Conservation (phyloP, 2,888 invertebrate genomes). For the Thymelicus acteon region DNA sequence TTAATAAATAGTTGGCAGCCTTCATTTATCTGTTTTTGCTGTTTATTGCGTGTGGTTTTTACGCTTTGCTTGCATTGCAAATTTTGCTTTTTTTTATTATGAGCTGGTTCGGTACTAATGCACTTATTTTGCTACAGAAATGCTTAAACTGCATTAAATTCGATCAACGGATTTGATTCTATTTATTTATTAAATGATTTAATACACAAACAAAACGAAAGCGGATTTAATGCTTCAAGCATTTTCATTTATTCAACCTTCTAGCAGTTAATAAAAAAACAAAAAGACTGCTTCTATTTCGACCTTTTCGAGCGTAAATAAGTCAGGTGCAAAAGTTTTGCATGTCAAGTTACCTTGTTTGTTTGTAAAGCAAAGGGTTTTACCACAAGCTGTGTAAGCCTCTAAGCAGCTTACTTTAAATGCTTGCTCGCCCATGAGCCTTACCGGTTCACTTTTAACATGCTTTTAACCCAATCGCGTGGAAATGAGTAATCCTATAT, state of each 20-base stretch:
- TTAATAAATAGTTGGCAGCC: no score
- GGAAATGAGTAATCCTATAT: neutral
- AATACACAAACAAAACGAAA: no score
- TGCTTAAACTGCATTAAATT: no score
- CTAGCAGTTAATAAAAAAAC: no score
- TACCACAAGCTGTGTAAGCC: constrained; percentile 8
- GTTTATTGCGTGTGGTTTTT: neutral
- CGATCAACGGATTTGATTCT: no score
- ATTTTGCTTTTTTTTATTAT: neutral
- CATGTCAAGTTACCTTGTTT: neutral
- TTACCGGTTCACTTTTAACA: constrained; percentile 14
- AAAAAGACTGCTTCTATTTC: no score
- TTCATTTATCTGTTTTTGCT: neutral
- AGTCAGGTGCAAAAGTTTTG: neutral
- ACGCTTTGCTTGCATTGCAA: neutral
- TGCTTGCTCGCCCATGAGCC: neutral
- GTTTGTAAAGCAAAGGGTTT: neutral
- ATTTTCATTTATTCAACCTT: no score
- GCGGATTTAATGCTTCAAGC: no score
- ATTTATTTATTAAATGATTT: no score
- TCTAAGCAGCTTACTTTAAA: constrained; percentile 13
- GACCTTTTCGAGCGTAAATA: no score
- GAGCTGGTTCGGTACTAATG: no score
- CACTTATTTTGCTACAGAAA: no score
- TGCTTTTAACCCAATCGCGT: constrained; percentile 1